These are phyloP conservation scores for Leucozona laternaria DNA, from an alignment of 2,888 invertebrate species.

Conservation along the genomic window DNA sequence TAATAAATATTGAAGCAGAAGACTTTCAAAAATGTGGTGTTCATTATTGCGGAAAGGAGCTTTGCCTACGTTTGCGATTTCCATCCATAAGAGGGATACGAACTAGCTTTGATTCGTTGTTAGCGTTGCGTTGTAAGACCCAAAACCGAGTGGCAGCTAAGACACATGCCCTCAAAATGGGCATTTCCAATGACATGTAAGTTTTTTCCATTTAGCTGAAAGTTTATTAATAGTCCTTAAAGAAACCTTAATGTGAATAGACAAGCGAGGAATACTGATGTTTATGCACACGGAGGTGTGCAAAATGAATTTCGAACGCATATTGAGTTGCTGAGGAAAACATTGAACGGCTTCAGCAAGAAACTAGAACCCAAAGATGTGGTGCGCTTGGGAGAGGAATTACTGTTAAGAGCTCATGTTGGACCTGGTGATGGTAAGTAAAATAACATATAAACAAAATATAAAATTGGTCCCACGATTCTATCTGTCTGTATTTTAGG, in stretches of 20 bases:
- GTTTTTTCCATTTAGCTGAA: constrained; percentile 55
- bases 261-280: constrained; percentile 81
- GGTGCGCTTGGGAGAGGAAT: constrained; percentile 86
- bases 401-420: constrained; percentile 85
- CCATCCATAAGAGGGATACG: constrained; percentile 85
- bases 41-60: constrained; percentile 84
- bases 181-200: constrained; percentile 83
- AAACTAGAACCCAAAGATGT: constrained; percentile 84
- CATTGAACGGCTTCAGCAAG: constrained; percentile 84
- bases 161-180: constrained; percentile 83
- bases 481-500: no score
- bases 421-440: constrained; percentile 85
- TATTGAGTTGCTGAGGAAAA: constrained; percentile 84
- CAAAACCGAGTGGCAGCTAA: constrained; percentile 85
- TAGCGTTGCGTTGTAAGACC: constrained; percentile 85
- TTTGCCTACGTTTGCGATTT: constrained; percentile 85
- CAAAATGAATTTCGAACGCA: constrained; percentile 85
- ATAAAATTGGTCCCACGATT: no score
- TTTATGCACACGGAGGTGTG: constrained; percentile 85
- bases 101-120: constrained; percentile 84
- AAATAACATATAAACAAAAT: no score
- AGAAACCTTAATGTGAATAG: constrained; percentile 75
- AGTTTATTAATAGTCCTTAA: neutral
- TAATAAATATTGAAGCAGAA: constrained; percentile 84
- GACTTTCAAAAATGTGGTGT: constrained; percentile 85